Evolutionary conservation across 2,797 vertebrate species (phyloP).

Genomic region (Buceros bicornis): DNA sequence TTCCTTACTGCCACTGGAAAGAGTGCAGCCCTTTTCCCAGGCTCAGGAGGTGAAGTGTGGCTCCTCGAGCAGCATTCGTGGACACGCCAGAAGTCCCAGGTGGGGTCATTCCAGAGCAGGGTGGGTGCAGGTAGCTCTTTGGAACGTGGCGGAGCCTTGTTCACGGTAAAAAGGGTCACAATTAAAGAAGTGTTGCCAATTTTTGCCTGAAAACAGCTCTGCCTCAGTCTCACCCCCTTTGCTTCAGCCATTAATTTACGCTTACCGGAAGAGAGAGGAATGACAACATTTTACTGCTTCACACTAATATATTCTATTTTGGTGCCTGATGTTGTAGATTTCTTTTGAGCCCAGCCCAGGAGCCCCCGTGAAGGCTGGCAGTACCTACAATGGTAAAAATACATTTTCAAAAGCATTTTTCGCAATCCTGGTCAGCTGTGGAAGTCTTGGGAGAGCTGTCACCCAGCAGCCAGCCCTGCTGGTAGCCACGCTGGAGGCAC

Average conservation of each 20-base stretch:
- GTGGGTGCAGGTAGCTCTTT: not conserved
- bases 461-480: not conserved
- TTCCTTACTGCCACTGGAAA: not conserved
- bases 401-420: not conserved
- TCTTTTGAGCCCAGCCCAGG: not conserved
- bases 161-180: constrained; percentile 3
- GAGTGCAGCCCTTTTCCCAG: not conserved
- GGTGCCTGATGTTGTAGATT: not conserved
- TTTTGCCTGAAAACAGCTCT: constrained; percentile 29
- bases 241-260: constrained; percentile 11
- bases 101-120: not conserved
- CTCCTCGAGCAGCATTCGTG: not conserved
- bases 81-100: not conserved
- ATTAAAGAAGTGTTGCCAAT: not conserved
- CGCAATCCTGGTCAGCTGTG: not conserved
- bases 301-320: constrained; percentile 15
- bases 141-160: not conserved
- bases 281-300: not conserved
- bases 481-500: not conserved
- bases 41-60: not conserved
- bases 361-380: fast-evolving
- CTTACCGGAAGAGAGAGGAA: not conserved
- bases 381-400: not conserved
- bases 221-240: not conserved
- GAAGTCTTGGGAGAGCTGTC: not conserved